Percentiles rank a stretch among this genome's conserved stretches.
Evolutionary conservation across 2,113 vertebrate genomes (phyloP).

Genomic region (Ptilorrhoa leucosticta): DNA sequence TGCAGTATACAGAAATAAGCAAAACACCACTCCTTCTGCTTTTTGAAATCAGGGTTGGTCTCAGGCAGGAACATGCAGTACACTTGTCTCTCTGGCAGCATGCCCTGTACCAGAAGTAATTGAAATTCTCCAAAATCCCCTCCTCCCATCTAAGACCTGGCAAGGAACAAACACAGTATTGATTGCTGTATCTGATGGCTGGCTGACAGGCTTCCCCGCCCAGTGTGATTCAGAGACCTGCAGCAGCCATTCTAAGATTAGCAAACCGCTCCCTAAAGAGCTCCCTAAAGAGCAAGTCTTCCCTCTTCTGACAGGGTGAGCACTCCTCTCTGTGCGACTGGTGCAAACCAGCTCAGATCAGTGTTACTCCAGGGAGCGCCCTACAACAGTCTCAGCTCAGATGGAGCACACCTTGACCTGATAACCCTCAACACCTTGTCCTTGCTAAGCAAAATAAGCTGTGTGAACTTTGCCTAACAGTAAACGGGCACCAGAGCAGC

Average conservation of each 20-base stretch:
- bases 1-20: slow-evolving; percentile 3
- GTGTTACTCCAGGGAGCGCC: background rate
- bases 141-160: background rate
- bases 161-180: background rate
- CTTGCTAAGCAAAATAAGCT: background rate
- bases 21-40: slow-evolving; percentile 3
- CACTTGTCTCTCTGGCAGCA: slow-evolving; percentile 3
- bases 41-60: slow-evolving; percentile 17
- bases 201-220: background rate
- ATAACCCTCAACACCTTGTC: background rate
- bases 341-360: background rate
- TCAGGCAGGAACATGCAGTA: slow-evolving; percentile 4
- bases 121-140: background rate
- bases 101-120: slow-evolving; percentile 3
- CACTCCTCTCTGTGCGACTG: background rate
- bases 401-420: background rate
- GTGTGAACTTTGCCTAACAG: background rate
- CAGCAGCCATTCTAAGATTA: background rate
- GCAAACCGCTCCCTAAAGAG: background rate
- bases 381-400: background rate
- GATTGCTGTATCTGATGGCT: background rate
- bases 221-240: background rate
- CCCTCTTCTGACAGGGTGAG: background rate
- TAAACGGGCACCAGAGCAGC: fast-evolving
- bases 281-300: background rate